phyloP scores from a whole-genome alignment of 1,140 invertebrate species.

The Drosophila neocordata region DNA sequence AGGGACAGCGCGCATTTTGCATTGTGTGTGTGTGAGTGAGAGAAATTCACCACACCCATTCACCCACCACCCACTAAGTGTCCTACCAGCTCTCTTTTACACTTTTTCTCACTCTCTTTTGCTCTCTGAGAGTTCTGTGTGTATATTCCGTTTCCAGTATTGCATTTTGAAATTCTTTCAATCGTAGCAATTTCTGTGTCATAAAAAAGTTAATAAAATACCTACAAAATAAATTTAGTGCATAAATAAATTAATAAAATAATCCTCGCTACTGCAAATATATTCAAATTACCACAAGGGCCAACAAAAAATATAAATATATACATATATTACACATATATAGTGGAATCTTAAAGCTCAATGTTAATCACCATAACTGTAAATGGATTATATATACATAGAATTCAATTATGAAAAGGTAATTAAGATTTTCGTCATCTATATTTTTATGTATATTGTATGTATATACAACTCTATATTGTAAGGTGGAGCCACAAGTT shows the following conservation, averaged over 20 bases:
- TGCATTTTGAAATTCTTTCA: conserved; percentile 61
- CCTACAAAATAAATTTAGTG: conserved; percentile 15
- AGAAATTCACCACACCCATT: conserved; percentile 66
- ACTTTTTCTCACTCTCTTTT: conserved; percentile 6
- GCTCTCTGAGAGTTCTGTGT: conserved; percentile 16
- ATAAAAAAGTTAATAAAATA: conserved; percentile 39
- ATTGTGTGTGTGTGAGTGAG: conserved; percentile 8
- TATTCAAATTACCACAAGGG: conserved; percentile 17
- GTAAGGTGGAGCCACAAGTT: conserved; percentile 42
- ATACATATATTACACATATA: neutral
- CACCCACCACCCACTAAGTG: conserved; percentile 14
- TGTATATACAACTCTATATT: neutral
- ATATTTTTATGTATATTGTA: neutral
- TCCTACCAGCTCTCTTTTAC: conserved; percentile 19
- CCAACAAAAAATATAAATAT: conserved; percentile 17
- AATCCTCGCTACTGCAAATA: conserved; percentile 9
- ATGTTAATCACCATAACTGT: neutral
- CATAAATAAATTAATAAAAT: conserved; percentile 30
- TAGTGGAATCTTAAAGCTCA: conserved; percentile 18
- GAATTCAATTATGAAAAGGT: conserved; percentile 36
- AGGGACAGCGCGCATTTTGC: conserved; percentile 13
- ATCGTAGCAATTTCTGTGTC: conserved; percentile 42
- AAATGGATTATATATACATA: neutral
- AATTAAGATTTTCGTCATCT: conserved; percentile 27
- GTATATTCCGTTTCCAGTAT: conserved; percentile 50